Percentiles rank a stretch among this genome's conserved stretches.
phyloP scores from a whole-genome alignment of 2,113 vertebrate species.

The Alligator mississippiensis region DNA sequence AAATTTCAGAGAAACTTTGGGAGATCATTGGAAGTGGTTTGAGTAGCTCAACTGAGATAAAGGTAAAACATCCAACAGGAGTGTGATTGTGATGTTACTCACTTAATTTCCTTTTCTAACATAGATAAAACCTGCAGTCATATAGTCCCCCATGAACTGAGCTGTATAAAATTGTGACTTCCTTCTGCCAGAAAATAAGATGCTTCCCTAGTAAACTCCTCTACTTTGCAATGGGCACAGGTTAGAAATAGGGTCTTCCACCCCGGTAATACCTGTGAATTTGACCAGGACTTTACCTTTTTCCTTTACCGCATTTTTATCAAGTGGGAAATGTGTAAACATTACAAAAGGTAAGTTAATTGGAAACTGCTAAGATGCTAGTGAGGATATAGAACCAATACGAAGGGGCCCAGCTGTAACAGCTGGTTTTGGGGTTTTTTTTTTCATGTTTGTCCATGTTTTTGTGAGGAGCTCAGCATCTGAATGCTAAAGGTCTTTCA shows the following conservation, averaged over 20 bases:
- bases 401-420: too few relatives aligned
- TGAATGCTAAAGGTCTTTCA: not conserved
- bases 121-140: not conserved
- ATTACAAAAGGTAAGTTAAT: too few relatives aligned
- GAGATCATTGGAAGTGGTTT: not conserved
- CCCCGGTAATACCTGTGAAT: not conserved
- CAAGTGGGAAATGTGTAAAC: too few relatives aligned
- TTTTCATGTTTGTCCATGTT: not conserved
- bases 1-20: not conserved
- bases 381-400: too few relatives aligned
- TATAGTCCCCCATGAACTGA: not conserved
- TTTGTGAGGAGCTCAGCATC: not conserved
- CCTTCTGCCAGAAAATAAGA: not conserved
- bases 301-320: not conserved
- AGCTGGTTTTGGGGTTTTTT: not conserved
- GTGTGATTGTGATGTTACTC: too few relatives aligned
- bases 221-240: not conserved
- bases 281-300: not conserved
- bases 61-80: too few relatives aligned
- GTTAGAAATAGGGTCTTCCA: not conserved
- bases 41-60: too few relatives aligned
- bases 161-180: not conserved
- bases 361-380: too few relatives aligned
- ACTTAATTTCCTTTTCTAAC: not conserved
- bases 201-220: not conserved